phyloP scores from a whole-genome alignment of 2,113 vertebrate species.

The Protobothrops flavoviridis region DNA sequence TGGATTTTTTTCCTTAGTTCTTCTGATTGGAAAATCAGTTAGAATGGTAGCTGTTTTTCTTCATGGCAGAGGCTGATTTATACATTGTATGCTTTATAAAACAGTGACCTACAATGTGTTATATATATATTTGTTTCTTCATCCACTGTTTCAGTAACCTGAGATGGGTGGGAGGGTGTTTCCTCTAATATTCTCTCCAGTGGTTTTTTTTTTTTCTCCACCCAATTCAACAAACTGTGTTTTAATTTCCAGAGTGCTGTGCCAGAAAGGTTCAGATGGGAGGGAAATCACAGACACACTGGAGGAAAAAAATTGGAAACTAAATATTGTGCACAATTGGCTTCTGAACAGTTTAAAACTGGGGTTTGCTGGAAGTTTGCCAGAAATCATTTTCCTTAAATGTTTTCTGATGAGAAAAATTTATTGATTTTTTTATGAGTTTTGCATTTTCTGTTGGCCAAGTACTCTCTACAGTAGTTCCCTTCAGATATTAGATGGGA shows the following conservation, averaged over 20 bases:
- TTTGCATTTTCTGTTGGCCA: not conserved
- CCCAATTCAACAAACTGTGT: not conserved
- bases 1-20: not conserved
- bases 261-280: not conserved
- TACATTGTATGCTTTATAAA: not conserved
- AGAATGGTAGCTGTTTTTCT: not conserved
- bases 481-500: not conserved
- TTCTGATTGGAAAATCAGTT: not conserved
- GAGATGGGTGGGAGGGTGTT: not conserved
- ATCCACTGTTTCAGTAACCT: not conserved
- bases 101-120: not conserved
- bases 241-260: not conserved
- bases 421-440: not conserved
- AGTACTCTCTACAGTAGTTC: not conserved
- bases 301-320: not conserved
- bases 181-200: not conserved
- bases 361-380: not conserved
- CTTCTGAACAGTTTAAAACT: not conserved
- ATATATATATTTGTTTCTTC: not conserved
- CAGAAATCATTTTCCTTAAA: constrained; percentile 10
- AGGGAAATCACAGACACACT: not conserved
- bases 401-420: not conserved
- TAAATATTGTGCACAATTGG: not conserved
- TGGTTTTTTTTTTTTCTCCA: not conserved
- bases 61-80: not conserved